These are phyloP conservation scores for Cryptocephalus moraei DNA, from an alignment of 2,888 invertebrate species.

Conservation along the genomic window DNA sequence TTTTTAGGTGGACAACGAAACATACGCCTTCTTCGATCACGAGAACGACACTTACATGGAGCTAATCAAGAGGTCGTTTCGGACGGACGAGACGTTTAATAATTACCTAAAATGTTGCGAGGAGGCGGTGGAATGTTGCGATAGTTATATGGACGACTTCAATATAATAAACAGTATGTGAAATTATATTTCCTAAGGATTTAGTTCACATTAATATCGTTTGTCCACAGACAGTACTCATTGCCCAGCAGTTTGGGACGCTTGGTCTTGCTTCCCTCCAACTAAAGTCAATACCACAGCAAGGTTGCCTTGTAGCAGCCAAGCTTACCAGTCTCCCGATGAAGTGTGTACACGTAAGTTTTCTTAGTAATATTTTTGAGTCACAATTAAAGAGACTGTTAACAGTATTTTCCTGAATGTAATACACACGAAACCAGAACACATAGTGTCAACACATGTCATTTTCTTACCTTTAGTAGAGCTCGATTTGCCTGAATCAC, in stretches of 20 bases:
- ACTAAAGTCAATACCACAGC: conserved; percentile 37
- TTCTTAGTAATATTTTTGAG: background rate
- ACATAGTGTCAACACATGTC: too few species aligned
- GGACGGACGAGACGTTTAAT: background rate
- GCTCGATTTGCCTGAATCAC: too few species aligned
- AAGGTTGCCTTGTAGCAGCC: conserved; percentile 45
- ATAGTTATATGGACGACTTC: background rate
- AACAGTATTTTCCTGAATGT: too few species aligned
- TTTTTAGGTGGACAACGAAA: background rate
- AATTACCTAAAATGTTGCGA: background rate
- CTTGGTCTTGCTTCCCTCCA: conserved; percentile 51
- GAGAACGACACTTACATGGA: background rate
- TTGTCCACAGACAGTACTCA: conserved; percentile 5
- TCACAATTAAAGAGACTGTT: background rate
- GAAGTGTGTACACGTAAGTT: conserved; percentile 45
- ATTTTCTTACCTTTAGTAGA: too few species aligned
- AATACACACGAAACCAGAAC: too few species aligned
- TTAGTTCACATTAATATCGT: background rate
- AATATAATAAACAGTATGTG: background rate
- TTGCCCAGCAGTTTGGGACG: conserved; percentile 53
- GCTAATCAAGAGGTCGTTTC: background rate
- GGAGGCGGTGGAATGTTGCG: background rate
- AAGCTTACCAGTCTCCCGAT: conserved; percentile 47
- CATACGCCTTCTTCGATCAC: background rate
- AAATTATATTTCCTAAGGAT: background rate